Evolutionary conservation across 2,888 invertebrate species (phyloP), one percentile per base, ranked within the genome.

Genomic region (Buathra laborator): DNA sequence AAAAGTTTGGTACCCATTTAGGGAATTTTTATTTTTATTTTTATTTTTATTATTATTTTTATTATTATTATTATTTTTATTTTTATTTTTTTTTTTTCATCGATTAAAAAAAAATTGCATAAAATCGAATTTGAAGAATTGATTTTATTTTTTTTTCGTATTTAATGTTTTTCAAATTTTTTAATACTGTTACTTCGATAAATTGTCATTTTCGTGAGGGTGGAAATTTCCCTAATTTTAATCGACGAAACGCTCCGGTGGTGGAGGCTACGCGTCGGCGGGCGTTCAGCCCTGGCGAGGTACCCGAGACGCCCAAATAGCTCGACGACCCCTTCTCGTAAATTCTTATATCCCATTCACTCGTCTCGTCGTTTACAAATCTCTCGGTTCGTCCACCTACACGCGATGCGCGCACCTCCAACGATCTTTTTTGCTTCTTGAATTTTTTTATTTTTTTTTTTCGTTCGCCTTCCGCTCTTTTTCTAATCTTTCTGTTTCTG

Each of bases 341-440:
- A 89, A 90, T 89, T 87, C 86, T 81, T 76, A 84, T 84, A 88
- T 90, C 79, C 87, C 90, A 89, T 91, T 90, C 90, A 90, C 86
- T 85, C 88, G 86, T 77, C 87, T 85, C 81, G 80, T 85, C 85
- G 86, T 86, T 87, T 86, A 86, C 87, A 86, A 85, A 85, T 88
- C 83, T 83, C 86, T 82, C 75, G 81, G 85, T 74, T 81, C 59
- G 46, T 79, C 81, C 75, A 74, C 85, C 81, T 84, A 79, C 84
- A 53, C 59, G 62, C 29, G 71, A 81, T 77, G 67, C 67, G 67
- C 77, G 77, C 77, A 74, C 77, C 80, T 72, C 74, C 37, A 32
- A 75, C 64, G 16, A 64, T 68, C 16, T 44, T 37, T 51, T 9
- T 37, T 12, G 53, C 53, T 43, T 37, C 16, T 56, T 19, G 44